phyloP scores from a whole-genome alignment of 2,888 invertebrate species.

The Synanthedon vespiformis region DNA sequence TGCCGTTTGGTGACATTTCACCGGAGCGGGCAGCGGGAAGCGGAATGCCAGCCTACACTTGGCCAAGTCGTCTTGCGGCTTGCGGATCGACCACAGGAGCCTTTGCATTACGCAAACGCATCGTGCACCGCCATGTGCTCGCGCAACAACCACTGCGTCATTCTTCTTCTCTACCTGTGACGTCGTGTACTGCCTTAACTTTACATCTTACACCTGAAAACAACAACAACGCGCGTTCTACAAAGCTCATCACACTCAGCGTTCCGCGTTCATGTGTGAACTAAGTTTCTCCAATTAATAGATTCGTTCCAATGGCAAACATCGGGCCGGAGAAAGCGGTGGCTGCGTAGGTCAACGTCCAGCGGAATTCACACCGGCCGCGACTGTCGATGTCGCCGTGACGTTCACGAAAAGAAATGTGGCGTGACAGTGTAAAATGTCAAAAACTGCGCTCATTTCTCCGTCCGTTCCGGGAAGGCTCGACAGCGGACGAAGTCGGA shows the following conservation, averaged over 20 bases:
- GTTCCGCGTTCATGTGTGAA: conserved; percentile 69
- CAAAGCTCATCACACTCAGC: conserved; percentile 25
- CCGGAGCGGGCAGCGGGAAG: conserved; percentile 41
- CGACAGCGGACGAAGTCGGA: conserved; percentile 12
- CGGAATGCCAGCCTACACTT: conserved; percentile 48
- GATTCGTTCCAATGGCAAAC: conserved; percentile 70
- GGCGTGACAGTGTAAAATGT: conserved; percentile 63
- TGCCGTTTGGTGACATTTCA: conserved; percentile 69
- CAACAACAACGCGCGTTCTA: background rate
- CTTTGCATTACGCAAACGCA: conserved; percentile 7
- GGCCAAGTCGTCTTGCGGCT: conserved; percentile 22
- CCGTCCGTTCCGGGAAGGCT: conserved; percentile 41
- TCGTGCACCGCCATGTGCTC: conserved; percentile 2
- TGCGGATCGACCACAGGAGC: conserved; percentile 2
- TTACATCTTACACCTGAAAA: too few species aligned
- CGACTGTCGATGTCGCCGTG: conserved; percentile 42
- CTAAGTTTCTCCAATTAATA: conserved; percentile 70
- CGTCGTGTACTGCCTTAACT: background rate
- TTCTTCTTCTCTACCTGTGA: too few species aligned
- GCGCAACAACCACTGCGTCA: too few species aligned
- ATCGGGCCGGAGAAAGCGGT: conserved; percentile 63
- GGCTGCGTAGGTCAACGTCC: conserved; percentile 60
- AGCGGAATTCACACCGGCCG: conserved; percentile 55
- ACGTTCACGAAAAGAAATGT: conserved; percentile 60
- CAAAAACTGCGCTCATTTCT: conserved; percentile 50